phyloP scores from a whole-genome alignment of 2,888 invertebrate genomes.

The Epinotia ramella region DNA sequence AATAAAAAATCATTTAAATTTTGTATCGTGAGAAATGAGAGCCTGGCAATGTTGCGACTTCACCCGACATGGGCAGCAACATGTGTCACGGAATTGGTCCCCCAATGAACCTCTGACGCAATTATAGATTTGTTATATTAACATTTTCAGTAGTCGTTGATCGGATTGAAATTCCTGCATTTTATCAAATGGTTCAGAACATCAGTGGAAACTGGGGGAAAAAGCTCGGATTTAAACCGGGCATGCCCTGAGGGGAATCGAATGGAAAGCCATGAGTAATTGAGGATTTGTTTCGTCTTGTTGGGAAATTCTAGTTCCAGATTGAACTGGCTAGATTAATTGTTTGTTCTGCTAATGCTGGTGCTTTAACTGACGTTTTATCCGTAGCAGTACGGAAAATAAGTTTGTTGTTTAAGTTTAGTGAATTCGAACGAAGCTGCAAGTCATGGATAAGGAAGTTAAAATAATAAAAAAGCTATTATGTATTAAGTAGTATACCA shows the following conservation, averaged over 20 bases:
- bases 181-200: constrained; percentile 18
- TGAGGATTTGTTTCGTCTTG: constrained; percentile 15
- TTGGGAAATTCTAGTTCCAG: not conserved
- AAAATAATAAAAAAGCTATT: too few relatives aligned
- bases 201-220: constrained; percentile 10
- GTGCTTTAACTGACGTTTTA: not conserved
- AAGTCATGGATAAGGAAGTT: not conserved
- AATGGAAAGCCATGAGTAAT: constrained; percentile 16
- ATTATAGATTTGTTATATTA: not conserved
- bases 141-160: not conserved
- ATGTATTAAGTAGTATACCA: too few relatives aligned
- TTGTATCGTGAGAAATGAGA: too few relatives aligned
- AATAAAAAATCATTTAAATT: too few relatives aligned
- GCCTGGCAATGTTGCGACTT: too few relatives aligned
- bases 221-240: constrained; percentile 3
- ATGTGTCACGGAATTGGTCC: too few relatives aligned
- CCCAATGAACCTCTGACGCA: too few relatives aligned
- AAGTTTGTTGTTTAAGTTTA: too few relatives aligned
- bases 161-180: not conserved
- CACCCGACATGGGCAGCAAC: too few relatives aligned
- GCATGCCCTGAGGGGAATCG: constrained; percentile 6
- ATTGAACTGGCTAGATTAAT: constrained; percentile 3
- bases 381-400: too few relatives aligned
- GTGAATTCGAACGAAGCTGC: not conserved
- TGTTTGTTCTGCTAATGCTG: constrained; percentile 10